Conservation (phyloP, 2,888 invertebrate genomes). For the Priocnemis perturbator region DNA sequence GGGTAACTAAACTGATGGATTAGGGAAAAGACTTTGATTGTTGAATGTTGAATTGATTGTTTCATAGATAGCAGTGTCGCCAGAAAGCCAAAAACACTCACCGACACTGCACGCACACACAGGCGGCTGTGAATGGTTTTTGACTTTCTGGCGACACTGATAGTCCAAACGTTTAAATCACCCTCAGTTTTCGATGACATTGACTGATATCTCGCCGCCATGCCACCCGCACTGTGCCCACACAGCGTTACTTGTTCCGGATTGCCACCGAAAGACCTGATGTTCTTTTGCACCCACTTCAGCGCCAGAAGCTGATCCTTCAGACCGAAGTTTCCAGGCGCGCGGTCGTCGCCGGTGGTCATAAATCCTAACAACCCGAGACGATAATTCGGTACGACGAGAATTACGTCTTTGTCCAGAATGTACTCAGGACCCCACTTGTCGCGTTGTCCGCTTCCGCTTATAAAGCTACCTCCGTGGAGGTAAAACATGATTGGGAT, state of each 20-base stretch:
- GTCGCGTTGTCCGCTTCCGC: constrained; percentile 19
- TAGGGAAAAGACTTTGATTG: no score
- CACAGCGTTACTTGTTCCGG: constrained; percentile 47
- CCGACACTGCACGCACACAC: no score
- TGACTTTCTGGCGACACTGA: no score
- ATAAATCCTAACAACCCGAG: constrained; percentile 49
- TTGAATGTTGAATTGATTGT: no score
- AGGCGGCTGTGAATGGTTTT: no score
- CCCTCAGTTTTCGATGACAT: constrained; percentile 37
- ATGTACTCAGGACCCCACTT: constrained; percentile 38
- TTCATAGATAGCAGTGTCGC: no score
- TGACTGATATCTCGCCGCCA: constrained; percentile 46
- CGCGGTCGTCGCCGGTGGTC: constrained; percentile 46
- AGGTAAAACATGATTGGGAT: constrained; percentile 53
- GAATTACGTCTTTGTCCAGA: constrained; percentile 48
- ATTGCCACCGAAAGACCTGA: constrained; percentile 49
- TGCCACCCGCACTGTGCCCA: constrained; percentile 49
- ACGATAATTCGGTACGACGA: constrained; percentile 53
- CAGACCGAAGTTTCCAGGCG: constrained; percentile 51
- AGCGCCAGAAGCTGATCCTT: constrained; percentile 53
- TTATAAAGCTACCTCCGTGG: constrained; percentile 48
- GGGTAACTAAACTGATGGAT: no score
- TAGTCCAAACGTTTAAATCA: background rate
- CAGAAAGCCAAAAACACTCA: no score
- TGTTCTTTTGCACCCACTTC: constrained; percentile 48